Conservation (phyloP, 2,797 vertebrate species). For the Karalla daura region DNA sequence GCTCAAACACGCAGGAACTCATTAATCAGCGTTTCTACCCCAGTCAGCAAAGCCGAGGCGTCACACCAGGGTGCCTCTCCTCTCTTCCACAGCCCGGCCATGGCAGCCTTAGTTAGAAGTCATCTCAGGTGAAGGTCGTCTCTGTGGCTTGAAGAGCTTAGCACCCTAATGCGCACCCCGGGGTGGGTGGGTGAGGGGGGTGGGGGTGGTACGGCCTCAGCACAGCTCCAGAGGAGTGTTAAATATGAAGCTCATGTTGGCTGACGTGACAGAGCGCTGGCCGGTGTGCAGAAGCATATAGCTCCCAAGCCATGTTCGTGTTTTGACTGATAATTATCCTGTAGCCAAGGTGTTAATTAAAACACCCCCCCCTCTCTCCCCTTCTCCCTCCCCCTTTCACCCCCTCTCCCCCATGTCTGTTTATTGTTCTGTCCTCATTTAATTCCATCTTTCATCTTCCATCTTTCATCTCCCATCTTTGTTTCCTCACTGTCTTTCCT, state of each 20-base stretch:
- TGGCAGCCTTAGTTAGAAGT: neutral
- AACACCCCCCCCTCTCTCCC: constrained; percentile 23
- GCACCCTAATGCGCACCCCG: neutral
- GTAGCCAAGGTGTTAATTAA: constrained; percentile 60
- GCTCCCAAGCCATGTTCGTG: constrained; percentile 29
- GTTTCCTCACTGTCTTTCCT: too few relatives aligned
- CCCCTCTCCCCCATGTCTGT: neutral
- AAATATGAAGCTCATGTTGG: constrained; percentile 1
- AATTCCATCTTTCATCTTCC: neutral
- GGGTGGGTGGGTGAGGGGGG: too few relatives aligned
- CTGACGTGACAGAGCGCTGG: constrained; percentile 23
- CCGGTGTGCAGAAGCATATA: constrained; percentile 23
- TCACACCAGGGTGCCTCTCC: neutral
- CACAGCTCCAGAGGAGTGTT: constrained; percentile 10
- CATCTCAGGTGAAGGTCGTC: constrained; percentile 30
- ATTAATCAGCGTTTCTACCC: neutral
- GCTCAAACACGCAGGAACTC: too few relatives aligned
- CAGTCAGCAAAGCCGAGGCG: neutral
- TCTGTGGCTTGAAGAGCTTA: neutral
- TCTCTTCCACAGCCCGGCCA: neutral
- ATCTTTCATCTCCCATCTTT: neutral
- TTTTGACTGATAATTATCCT: constrained; percentile 59
- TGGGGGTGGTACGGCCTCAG: neutral
- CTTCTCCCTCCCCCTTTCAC: neutral
- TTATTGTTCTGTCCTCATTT: constrained; percentile 1